phyloP scores from a whole-genome alignment of 2,113 vertebrate species.

The Ophiodon elongatus region DNA sequence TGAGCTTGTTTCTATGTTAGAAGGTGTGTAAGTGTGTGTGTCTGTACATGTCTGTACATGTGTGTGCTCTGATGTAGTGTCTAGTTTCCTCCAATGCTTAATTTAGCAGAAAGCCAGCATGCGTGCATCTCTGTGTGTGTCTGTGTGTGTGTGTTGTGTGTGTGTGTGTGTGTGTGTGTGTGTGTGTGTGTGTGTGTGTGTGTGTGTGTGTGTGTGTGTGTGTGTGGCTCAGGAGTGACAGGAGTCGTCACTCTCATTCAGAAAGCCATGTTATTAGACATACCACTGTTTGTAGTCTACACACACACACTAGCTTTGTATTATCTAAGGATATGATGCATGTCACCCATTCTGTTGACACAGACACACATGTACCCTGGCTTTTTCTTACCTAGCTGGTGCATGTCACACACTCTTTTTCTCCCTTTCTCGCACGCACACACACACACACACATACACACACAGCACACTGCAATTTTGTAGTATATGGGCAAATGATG shows the following conservation, averaged over 20 bases:
- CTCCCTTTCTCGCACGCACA: background rate
- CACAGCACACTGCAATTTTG: slow-evolving; percentile 44
- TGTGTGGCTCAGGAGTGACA: slow-evolving; percentile 46
- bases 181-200: slow-evolving; percentile 6
- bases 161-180: slow-evolving; percentile 11
- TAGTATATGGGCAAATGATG: slow-evolving; percentile 63
- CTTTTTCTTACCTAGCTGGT: slow-evolving; percentile 39
- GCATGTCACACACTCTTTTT: slow-evolving; percentile 10
- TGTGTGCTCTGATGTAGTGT: slow-evolving; percentile 34
- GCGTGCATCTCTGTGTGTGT: background rate
- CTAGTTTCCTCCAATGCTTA: slow-evolving; percentile 58
- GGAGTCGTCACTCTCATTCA: slow-evolving; percentile 51
- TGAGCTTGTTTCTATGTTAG: slow-evolving; percentile 58
- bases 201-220: background rate
- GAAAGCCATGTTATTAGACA: slow-evolving; percentile 59
- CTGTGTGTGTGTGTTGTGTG: background rate
- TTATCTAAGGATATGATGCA: slow-evolving; percentile 65
- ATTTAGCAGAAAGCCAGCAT: slow-evolving; percentile 67
- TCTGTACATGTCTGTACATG: slow-evolving; percentile 18
- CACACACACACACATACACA: slow-evolving; percentile 15
- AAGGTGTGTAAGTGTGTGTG: slow-evolving; percentile 14
- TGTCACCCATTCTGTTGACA: slow-evolving; percentile 50
- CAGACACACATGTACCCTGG: slow-evolving; percentile 29
- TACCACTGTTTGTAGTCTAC: slow-evolving; percentile 52
- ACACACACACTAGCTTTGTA: slow-evolving; percentile 56